These are phyloP conservation scores for Mamestra brassicae DNA, from an alignment of 2,888 invertebrate genomes.

Conservation along the genomic window DNA sequence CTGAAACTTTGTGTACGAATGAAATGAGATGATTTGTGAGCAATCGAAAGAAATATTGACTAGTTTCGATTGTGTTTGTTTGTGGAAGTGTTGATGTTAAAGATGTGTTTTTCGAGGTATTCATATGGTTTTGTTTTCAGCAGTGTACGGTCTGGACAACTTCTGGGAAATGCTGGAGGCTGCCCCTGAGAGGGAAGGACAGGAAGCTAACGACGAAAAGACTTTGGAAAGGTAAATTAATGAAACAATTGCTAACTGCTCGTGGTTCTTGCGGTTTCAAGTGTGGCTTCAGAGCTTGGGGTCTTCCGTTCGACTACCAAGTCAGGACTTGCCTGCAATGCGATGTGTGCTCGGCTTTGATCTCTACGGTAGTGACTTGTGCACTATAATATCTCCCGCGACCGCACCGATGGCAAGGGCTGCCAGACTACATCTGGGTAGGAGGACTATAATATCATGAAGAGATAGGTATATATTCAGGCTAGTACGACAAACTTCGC, in stretches of 20 bases:
- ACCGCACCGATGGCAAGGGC: background rate
- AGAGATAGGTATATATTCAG: background rate
- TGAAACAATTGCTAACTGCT: no score
- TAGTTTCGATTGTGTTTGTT: slow-evolving; percentile 51
- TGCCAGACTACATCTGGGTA: background rate
- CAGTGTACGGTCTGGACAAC: slow-evolving; percentile 88
- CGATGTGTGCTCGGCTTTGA: no score
- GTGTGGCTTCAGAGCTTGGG: no score
- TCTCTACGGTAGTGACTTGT: no score
- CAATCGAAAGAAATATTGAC: slow-evolving; percentile 54
- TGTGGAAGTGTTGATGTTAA: slow-evolving; percentile 23
- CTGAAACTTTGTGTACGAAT: slow-evolving; percentile 4
- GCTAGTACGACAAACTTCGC: no score
- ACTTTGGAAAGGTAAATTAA: slow-evolving; percentile 82
- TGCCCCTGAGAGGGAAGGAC: slow-evolving; percentile 82
- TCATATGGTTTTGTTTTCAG: slow-evolving; percentile 55
- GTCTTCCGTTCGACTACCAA: no score
- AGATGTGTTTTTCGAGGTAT: background rate
- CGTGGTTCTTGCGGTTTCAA: no score
- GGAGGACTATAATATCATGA: background rate
- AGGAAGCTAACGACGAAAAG: slow-evolving; percentile 83
- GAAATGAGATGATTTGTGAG: background rate
- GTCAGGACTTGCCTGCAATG: no score
- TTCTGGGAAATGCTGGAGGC: slow-evolving; percentile 87
- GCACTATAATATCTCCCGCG: background rate